A percentile compares a stretch with the other conserved stretches of the same genome.
Evolutionary conservation across 30 jellyfish, hydroid and myxozoan species (phyloP).

Genomic region (Hydractinia symbiolongicarpus): DNA sequence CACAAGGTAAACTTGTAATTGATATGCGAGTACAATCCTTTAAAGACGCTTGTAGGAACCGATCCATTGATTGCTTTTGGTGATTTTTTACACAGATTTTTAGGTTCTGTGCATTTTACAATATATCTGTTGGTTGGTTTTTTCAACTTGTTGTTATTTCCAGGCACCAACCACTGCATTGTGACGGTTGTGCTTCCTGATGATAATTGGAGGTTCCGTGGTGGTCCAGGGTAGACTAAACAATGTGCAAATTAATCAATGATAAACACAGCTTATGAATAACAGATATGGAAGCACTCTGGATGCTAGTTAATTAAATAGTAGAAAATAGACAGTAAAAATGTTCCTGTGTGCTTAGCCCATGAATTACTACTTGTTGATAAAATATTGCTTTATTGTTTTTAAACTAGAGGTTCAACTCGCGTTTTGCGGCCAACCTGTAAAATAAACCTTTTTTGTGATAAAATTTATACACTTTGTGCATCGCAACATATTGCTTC

Average conservation of each 20-base stretch:
- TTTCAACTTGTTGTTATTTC: neutral
- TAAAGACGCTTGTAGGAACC: neutral
- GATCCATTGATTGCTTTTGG: neutral
- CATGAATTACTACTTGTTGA: neutral
- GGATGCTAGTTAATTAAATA: neutral
- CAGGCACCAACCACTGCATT: neutral
- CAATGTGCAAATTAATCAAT: neutral
- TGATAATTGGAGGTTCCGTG: neutral
- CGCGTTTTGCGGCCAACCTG: no score
- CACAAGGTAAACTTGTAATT: neutral
- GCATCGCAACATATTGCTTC: no score
- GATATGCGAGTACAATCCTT: neutral
- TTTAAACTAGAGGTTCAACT: no score
- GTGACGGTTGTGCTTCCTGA: neutral
- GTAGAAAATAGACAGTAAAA: neutral
- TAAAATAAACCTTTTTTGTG: no score
- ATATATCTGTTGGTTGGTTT: neutral
- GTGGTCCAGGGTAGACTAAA: conserved; percentile 13
- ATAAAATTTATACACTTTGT: no score
- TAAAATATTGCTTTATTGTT: neutral
- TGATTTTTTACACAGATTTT: neutral
- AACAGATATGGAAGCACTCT: no score
- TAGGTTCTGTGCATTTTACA: neutral
- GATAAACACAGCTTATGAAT: no score
- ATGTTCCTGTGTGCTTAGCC: neutral